These are phyloP conservation scores for Syngnathus rostellatus DNA, from an alignment of 2,797 vertebrate genomes.

Conservation along the genomic window DNA sequence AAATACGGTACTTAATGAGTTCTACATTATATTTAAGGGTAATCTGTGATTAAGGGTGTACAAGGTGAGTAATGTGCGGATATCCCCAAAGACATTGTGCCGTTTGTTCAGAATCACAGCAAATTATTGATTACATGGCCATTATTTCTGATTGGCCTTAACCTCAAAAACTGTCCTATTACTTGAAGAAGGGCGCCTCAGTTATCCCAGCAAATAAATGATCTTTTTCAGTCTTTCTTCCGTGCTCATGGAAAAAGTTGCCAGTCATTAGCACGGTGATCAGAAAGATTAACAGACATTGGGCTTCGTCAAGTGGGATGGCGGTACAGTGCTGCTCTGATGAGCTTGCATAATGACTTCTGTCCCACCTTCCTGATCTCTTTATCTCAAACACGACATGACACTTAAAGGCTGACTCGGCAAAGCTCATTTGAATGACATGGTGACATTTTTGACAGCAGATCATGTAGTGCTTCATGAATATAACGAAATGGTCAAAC, in stretches of 20 bases:
- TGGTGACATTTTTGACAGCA: conserved; percentile 17
- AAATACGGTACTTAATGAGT: conserved; percentile 21
- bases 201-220: conserved; percentile 53
- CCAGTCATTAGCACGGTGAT: conserved; percentile 55
- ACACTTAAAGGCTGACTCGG: conserved; percentile 47
- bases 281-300: conserved; percentile 54
- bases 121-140: conserved; percentile 65
- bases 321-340: conserved; percentile 31
- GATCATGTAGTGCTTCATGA: conserved; percentile 7
- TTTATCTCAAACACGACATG: conserved; percentile 45
- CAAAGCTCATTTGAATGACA: conserved; percentile 33
- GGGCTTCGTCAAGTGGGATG: conserved; percentile 32
- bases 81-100: conserved; percentile 30
- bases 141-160: conserved; percentile 64
- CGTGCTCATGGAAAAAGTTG: conserved; percentile 46
- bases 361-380: conserved; percentile 42
- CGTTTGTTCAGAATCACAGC: conserved; percentile 37
- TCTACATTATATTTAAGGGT: conserved; percentile 33
- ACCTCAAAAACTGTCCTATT: conserved; percentile 45
- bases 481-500: not conserved
- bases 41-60: conserved; percentile 50
- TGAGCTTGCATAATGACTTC: conserved; percentile 55
- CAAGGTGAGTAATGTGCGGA: conserved; percentile 46
- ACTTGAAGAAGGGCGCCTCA: conserved; percentile 24
- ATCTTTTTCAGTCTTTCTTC: conserved; percentile 28